Evolutionary conservation across 2,113 vertebrate genomes (phyloP).

Genomic region (Nipponia nippon): DNA sequence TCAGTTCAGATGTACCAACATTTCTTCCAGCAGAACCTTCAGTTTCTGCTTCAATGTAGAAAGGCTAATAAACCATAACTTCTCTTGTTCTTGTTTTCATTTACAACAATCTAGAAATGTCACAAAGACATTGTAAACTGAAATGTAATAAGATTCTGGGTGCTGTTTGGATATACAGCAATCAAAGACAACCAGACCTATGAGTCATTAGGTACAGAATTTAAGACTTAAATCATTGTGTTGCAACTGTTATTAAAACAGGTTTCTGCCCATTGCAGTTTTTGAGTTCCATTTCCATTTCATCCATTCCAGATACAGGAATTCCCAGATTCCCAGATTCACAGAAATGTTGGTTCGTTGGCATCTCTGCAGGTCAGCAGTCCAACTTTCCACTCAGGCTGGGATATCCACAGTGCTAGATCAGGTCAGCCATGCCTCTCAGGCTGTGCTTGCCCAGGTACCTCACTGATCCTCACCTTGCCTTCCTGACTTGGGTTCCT

Average conservation of each 20-base stretch:
- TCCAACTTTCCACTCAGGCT: not conserved
- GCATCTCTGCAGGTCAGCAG: not conserved
- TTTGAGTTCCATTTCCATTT: not conserved
- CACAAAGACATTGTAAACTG: not conserved
- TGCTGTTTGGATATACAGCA: not conserved
- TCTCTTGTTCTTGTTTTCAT: not conserved
- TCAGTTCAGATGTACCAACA: not conserved
- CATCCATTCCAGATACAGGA: not conserved
- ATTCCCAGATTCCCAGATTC: not conserved
- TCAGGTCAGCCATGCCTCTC: not conserved
- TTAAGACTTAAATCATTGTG: not conserved
- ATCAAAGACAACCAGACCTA: not conserved
- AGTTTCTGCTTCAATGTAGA: not conserved
- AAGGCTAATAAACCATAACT: not conserved
- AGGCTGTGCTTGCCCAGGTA: accelerated
- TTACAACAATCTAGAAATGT: not conserved
- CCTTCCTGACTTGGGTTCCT: not conserved
- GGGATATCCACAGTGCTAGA: too few species aligned
- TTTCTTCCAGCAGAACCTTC: not conserved
- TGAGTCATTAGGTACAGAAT: not conserved
- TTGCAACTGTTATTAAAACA: not conserved
- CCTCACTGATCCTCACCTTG: not conserved
- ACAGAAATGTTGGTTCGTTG: not conserved
- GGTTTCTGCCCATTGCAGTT: not conserved
- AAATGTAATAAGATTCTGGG: not conserved